A percentile compares a stretch with the other conserved stretches of the same genome.
Evolutionary conservation across 2,113 vertebrate genomes (phyloP).

Genomic region (Rissa tridactyla): DNA sequence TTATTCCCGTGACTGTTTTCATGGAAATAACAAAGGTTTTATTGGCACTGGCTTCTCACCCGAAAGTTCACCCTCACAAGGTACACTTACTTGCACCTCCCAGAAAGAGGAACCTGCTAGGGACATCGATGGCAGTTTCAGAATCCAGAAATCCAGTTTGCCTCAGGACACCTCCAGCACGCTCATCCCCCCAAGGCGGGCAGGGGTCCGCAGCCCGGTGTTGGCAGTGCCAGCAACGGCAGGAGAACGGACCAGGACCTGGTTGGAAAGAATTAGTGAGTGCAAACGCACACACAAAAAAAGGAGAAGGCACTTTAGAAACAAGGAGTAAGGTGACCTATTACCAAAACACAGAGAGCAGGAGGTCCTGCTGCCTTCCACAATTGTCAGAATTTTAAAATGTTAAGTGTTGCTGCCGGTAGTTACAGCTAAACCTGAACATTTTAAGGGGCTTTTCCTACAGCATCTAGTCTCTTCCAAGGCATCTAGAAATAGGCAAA

Average conservation of each 20-base stretch:
- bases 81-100: background rate
- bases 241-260: background rate
- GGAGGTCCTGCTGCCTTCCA: background rate
- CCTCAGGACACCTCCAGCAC: background rate
- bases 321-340: background rate
- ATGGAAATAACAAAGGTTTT: background rate
- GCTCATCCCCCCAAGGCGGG: fast-evolving
- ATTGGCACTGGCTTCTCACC: background rate
- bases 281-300: background rate
- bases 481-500: background rate
- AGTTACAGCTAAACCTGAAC: background rate
- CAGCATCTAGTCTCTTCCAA: background rate
- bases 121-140: background rate
- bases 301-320: background rate
- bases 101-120: background rate
- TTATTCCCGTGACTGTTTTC: background rate
- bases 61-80: too few species aligned
- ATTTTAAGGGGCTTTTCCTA: background rate
- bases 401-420: background rate
- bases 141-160: background rate
- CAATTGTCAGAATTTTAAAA: background rate
- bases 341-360: background rate
- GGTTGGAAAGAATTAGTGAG: background rate
- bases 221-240: background rate
- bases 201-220: fast-evolving